These are phyloP conservation scores for Anthoptus insignis DNA, from an alignment of 2,888 invertebrate species.

Conservation along the genomic window DNA sequence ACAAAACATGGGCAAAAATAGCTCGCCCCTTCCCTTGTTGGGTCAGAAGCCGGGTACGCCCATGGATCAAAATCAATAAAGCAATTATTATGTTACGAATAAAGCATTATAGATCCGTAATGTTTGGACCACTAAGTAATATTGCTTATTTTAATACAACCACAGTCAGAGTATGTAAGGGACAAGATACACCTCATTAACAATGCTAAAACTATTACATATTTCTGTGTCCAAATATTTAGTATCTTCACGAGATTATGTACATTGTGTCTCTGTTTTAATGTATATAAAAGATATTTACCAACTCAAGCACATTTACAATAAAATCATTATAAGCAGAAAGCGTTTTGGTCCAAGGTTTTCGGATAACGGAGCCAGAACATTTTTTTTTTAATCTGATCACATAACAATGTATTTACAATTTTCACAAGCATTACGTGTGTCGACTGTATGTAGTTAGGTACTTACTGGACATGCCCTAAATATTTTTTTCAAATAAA, in stretches of 20 bases:
- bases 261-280: conserved; percentile 1
- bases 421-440: too few species aligned
- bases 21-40: too few species aligned
- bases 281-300: conserved; percentile 1
- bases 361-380: not conserved
- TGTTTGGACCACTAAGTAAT: conserved; percentile 43
- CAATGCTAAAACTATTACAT: conserved; percentile 62
- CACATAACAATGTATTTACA: not conserved
- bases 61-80: too few species aligned
- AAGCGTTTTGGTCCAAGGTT: conserved; percentile 1
- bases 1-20: too few species aligned
- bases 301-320: not conserved
- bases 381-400: not conserved
- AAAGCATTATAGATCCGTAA: conserved; percentile 48
- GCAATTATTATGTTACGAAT: conserved; percentile 6
- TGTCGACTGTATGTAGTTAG: too few species aligned
- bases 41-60: too few species aligned
- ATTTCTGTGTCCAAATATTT: conserved; percentile 9
- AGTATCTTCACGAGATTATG: conserved; percentile 9
- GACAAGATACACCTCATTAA: conserved; percentile 68
- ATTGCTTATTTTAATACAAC: conserved; percentile 77
- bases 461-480: too few species aligned
- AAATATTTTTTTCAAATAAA: too few species aligned
- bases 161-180: conserved; percentile 59
- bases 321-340: not conserved